A percentile compares a stretch with the other conserved stretches of the same genome.
phyloP scores from a whole-genome alignment of 2,797 vertebrate species.

The Takifugu ocellatus region DNA sequence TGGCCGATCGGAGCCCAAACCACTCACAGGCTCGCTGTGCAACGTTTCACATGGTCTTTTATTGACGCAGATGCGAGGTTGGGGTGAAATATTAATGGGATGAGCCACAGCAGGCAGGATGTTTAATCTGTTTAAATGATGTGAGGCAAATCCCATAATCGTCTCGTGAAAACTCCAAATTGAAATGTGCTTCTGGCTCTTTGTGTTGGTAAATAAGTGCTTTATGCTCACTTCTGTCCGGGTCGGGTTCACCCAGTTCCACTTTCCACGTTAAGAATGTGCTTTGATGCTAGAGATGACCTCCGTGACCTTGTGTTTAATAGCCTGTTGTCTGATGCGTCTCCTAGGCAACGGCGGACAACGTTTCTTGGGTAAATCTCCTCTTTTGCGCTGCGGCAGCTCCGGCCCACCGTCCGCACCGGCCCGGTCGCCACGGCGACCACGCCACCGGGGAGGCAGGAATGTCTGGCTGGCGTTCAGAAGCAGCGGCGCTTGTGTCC shows the following conservation, averaged over 20 bases:
- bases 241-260: no score
- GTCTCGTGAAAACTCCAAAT: conserved; percentile 29
- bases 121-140: conserved; percentile 61
- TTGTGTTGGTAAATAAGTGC: neutral
- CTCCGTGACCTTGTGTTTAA: no score
- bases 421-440: conserved; percentile 46
- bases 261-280: no score
- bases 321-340: no score
- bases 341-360: no score
- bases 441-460: conserved; percentile 34
- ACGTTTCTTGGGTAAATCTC: no score
- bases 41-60: conserved; percentile 17
- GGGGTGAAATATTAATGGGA: conserved; percentile 45
- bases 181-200: conserved; percentile 39
- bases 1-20: neutral
- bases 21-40: neutral
- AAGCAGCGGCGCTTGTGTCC: conserved; percentile 43
- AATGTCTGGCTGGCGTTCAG: conserved; percentile 65
- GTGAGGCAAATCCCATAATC: conserved; percentile 65
- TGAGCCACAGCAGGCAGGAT: conserved; percentile 34
- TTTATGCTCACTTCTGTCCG: neutral
- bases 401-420: conserved; percentile 39
- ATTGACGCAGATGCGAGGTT: conserved; percentile 26
- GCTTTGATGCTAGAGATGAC: no score
- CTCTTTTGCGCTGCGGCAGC: no score